Evolutionary conservation across 2,113 vertebrate species (phyloP), one percentile per base, ranked within the genome.

Genomic region (Muscicapa adusta): DNA sequence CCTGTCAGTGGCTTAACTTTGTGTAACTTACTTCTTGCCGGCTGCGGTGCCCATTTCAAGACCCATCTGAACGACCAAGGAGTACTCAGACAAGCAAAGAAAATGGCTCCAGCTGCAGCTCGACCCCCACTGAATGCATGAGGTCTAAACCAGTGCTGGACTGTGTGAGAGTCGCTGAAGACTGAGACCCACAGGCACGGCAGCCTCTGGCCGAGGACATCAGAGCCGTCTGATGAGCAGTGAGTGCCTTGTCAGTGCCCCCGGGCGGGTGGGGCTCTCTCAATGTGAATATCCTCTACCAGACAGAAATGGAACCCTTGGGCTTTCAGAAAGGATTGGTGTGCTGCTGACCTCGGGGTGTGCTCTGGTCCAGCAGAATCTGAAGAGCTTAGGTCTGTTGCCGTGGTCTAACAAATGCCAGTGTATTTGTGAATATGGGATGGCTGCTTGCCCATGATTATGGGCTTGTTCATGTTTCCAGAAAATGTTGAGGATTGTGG

Each of bases 91-190:
- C 18, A 61, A 77, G 54, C 28, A 54, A 29, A 70, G 65, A 62
- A 78, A 70, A 87, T 78, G 74, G 78, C 53, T 75, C 19, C 51
- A 16, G 56, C 0, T 2, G 9, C 12, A 25, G 56, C 36, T 61
- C 15, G 0, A 19, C 14, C 34, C 31, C 56, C 33, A 25, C 0
- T 6, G 6, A 20, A 26, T 9, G 26, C 2, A 2, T 4, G 1
- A 48, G 51, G 36, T 29, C 11, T 23, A 54, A 80, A 36, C 1
- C 51, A 28, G 51, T 2, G 33, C 68, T 29, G 71, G 45, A 2
- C 8, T 36, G 67, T 29, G 50, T 38, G 10, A 47, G 9, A 17
- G 31, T 3, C 38, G 1, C 34, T 20, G 16, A 36, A 22, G 54
- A 40, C 70, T 1, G 4, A 84, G 51, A 73, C 10, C 16, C 48